A percentile compares a stretch with the other conserved stretches of the same genome.
phyloP scores from a whole-genome alignment of 2,888 invertebrate species.

The Andrena trimmerana region DNA sequence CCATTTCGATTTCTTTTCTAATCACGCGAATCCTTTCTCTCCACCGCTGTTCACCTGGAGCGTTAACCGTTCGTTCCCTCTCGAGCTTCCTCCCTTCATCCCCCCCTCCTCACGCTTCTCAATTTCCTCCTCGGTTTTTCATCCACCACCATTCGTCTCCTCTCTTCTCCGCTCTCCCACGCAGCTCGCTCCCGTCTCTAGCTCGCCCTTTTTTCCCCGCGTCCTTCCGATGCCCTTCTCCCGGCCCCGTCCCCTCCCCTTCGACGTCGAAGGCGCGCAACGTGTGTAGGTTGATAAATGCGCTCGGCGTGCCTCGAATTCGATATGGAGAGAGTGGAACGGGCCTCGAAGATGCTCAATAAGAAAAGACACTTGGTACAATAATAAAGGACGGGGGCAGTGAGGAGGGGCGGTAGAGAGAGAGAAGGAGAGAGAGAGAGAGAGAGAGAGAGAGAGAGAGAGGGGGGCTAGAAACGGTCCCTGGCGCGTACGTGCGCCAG shows the following conservation, averaged over 20 bases:
- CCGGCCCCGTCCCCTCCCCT: neutral
- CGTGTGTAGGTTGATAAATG: constrained; percentile 71
- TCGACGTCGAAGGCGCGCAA: constrained; percentile 40
- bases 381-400: constrained; percentile 37
- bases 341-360: constrained; percentile 47
- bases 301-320: constrained; percentile 72
- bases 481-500: constrained; percentile 16
- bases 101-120: too few species aligned
- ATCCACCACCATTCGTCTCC: neutral
- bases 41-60: neutral
- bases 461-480: neutral
- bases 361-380: constrained; percentile 56
- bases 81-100: neutral
- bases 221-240: constrained; percentile 8
- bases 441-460: too few species aligned
- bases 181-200: neutral
- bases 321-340: constrained; percentile 54
- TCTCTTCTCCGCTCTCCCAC: neutral
- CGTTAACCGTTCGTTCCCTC: neutral
- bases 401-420: neutral
- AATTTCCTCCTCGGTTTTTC: too few species aligned
- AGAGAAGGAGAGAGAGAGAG: neutral
- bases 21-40: neutral
- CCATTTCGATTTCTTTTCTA: constrained; percentile 22
- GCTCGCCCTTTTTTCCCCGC: neutral